These are phyloP conservation scores for Drosophila macrospina DNA, from an alignment of 2,888 invertebrate species.

Conservation along the genomic window DNA sequence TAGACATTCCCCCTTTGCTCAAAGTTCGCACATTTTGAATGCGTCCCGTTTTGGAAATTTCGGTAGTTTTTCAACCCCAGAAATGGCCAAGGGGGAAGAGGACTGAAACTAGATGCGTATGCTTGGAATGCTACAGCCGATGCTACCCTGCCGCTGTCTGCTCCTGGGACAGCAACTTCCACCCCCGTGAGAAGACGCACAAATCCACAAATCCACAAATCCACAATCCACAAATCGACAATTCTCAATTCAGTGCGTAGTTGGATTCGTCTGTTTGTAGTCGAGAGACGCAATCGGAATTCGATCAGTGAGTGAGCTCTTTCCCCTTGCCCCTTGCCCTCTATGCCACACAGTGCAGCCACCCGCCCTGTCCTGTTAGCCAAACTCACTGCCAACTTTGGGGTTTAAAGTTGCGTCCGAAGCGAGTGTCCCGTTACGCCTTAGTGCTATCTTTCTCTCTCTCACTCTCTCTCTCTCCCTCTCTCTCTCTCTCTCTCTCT, in stretches of 20 bases:
- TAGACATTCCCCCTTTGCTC: conserved; percentile 48
- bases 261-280: conserved; percentile 49
- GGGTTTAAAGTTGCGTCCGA: background rate
- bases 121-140: conserved; percentile 51
- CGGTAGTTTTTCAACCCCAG: conserved; percentile 52
- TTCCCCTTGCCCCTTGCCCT: background rate
- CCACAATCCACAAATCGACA: too few species aligned
- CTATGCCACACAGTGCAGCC: background rate
- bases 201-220: background rate
- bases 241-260: conserved; percentile 44
- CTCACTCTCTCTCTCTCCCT: conserved; percentile 1
- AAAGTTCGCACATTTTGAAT: conserved; percentile 44
- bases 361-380: too few species aligned
- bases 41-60: conserved; percentile 55
- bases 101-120: conserved; percentile 44
- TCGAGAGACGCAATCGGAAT: background rate
- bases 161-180: conserved; percentile 47
- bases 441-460: too few species aligned
- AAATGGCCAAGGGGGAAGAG: background rate
- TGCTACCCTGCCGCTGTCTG: conserved; percentile 23
- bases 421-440: conserved; percentile 55
- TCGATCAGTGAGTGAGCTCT: conserved; percentile 3
- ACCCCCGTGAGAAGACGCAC: conserved; percentile 40
- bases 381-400: too few species aligned
- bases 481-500: conserved; percentile 13